Conservation (phyloP, 2,888 invertebrate species). For the Conistra vaccinii region DNA sequence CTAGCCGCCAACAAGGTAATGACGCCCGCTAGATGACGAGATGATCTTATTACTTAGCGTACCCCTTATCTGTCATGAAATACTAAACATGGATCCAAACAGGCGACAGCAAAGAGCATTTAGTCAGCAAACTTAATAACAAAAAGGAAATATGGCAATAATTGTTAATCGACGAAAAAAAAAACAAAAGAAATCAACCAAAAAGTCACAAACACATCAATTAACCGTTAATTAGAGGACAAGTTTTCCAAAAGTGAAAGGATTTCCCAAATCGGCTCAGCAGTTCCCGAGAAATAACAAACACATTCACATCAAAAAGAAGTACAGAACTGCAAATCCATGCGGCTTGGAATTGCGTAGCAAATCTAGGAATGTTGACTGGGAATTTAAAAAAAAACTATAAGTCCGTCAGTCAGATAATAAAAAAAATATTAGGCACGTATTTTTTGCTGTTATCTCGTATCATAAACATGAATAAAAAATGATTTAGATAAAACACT, state of each 20-base stretch:
- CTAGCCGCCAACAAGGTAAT: neutral
- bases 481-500: too few relatives aligned
- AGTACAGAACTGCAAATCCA: constrained; percentile 22
- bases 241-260: constrained; percentile 66
- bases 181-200: neutral
- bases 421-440: too few relatives aligned
- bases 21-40: neutral
- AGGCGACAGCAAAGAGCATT: neutral
- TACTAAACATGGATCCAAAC: too few relatives aligned
- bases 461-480: too few relatives aligned
- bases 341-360: neutral
- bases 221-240: constrained; percentile 26
- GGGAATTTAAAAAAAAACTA: too few relatives aligned
- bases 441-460: too few relatives aligned
- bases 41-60: neutral
- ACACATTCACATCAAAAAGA: neutral
- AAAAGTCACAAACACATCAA: constrained; percentile 15
- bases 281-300: constrained; percentile 53
- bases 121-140: neutral
- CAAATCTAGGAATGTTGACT: too few relatives aligned
- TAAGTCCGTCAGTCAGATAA: too few relatives aligned
- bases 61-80: too few relatives aligned
- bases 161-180: neutral
- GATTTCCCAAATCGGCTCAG: constrained; percentile 56
- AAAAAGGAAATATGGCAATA: neutral